Conservation (phyloP, 2,888 invertebrate genomes). For the Celastrina argiolus region DNA sequence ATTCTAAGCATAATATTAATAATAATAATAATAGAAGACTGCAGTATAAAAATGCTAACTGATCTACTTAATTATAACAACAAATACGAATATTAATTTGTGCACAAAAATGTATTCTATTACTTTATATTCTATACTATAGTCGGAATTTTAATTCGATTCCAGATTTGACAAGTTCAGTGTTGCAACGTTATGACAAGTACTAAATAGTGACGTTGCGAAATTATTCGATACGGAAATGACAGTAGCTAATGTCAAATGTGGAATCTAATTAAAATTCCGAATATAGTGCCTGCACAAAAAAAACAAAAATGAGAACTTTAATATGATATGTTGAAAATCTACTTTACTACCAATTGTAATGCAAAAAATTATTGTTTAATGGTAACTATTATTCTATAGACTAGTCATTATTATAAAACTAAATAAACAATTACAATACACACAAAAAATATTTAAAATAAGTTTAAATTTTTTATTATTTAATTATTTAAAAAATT, state of each 20-base stretch:
- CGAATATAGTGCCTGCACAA: neutral
- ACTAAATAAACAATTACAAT: neutral
- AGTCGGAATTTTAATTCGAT: too few species aligned
- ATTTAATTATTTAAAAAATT: too few species aligned
- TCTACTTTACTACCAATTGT: neutral
- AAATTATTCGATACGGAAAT: too few species aligned
- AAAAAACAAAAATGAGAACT: neutral
- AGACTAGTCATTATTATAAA: neutral
- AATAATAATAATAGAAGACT: too few species aligned
- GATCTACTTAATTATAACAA: neutral
- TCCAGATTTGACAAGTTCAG: too few species aligned
- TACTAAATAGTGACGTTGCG: too few species aligned
- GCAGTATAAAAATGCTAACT: neutral
- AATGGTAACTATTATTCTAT: neutral
- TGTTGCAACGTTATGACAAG: too few species aligned
- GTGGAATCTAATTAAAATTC: too few species aligned
- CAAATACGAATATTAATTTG: neutral
- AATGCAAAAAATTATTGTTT: neutral
- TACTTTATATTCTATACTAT: too few species aligned
- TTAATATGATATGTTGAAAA: neutral
- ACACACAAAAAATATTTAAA: neutral
- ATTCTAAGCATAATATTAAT: neutral
- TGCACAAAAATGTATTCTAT: neutral
- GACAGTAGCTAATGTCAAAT: too few species aligned
- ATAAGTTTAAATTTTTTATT: neutral